Evolutionary conservation across 2,113 vertebrate genomes (phyloP).

Genomic region (Pionites leucogaster): DNA sequence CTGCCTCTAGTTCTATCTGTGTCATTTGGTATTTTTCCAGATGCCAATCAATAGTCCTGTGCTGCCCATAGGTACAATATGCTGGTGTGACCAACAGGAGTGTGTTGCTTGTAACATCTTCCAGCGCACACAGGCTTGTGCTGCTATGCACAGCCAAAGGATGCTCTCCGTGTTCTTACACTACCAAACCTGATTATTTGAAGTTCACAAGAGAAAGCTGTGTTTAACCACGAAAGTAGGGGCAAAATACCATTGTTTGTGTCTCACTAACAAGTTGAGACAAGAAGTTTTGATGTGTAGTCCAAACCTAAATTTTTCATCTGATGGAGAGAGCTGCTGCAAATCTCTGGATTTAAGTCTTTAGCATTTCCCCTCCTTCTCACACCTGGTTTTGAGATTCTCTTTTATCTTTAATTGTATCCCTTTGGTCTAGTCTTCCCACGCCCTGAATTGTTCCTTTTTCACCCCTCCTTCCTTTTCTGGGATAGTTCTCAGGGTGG

Average conservation of each 20-base stretch:
- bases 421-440: conserved; percentile 56
- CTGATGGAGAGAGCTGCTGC: neutral
- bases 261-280: conserved; percentile 27
- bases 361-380: conserved; percentile 33
- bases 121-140: neutral
- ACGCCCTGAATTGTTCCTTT: conserved; percentile 34
- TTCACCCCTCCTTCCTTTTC: conserved; percentile 25
- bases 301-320: neutral
- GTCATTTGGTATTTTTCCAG: neutral
- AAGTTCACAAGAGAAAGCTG: neutral
- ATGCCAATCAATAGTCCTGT: neutral
- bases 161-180: neutral
- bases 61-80: fast-evolving
- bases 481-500: neutral
- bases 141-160: neutral
- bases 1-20: fast-evolving
- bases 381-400: conserved; percentile 61
- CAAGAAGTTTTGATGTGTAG: neutral
- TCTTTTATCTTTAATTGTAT: conserved; percentile 64
- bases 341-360: neutral
- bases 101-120: neutral
- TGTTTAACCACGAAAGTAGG: neutral
- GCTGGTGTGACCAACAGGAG: neutral
- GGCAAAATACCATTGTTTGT: neutral
- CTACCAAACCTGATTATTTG: neutral